Base-by-base conservation (phyloP, 2,888 invertebrate genomes). In the Panzeria rudis region DNA sequence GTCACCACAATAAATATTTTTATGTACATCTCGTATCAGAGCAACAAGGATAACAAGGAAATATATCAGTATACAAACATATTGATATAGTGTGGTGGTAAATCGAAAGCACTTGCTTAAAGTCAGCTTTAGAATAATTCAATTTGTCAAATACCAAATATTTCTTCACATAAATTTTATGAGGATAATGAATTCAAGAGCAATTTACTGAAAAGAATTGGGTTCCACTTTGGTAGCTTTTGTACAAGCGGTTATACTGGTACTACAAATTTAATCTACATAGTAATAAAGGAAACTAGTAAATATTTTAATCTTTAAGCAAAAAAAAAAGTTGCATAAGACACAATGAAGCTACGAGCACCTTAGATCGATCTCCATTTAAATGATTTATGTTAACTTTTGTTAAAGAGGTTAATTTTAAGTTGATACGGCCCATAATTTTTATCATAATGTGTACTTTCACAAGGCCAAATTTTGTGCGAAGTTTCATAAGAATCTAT, bases 1-100 rank as follows among this genome's bases (percentile, higher is more conserved):
- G 25, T 23, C 25, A 25, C 13, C 25, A 11, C 52, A 54, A 54
- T 54, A 54, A 54, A 54, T 54, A 50, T 20, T 50, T 50, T 50
- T 50, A 50, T 50, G 50, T 20, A 20, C 50, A n/a, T 5, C 7
- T 50, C 9, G 6, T 20, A 50, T 9, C 9, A n/a, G 5, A 44
- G n/a, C 5, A 6, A 44, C 11, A 44, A n/a, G 7, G 5, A 44
- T 44, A 11, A 44, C 11, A 44, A n/a, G 3, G 44, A 44, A 44
- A n/a, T n/a, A 41, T 13, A 35, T 29, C 29, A 8, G 9, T 35
- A 35, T 2, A 13, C 15, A 7, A 13, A 15, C n/a, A 15, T 44
- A 47, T 47, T 47, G n/a, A 7, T 47, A 9, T 50, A 6, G 4
- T 29, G 29, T n/a, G 5, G 29, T 50, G 20, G 50, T 17, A 47